phyloP scores from a whole-genome alignment of 37 sponge, comb jelly and placozoan species.

The Aplysina aerophoba region DNA sequence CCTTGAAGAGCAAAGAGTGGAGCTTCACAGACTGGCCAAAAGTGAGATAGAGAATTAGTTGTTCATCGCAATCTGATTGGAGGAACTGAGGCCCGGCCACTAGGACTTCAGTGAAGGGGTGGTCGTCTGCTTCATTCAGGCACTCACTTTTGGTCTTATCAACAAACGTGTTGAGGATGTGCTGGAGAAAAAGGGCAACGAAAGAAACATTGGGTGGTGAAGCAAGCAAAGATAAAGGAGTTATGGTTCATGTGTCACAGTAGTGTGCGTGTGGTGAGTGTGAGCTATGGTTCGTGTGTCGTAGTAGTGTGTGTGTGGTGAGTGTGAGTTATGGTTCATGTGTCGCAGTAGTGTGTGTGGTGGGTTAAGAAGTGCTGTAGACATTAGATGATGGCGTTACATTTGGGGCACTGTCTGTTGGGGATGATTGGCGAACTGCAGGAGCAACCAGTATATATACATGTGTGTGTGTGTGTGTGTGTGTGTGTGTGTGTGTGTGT shows the following conservation, averaged over 20 bases:
- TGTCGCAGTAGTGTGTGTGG: background rate
- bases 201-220: no score
- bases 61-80: conserved; percentile 94
- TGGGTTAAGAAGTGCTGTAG: no score
- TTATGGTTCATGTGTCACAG: background rate
- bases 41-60: conserved; percentile 59
- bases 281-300: background rate
- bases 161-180: conserved; percentile 50
- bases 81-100: conserved; percentile 45
- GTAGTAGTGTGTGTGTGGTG: background rate
- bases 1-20: conserved; percentile 72
- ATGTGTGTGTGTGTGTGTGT: background rate
- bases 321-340: background rate
- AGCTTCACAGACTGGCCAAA: conserved; percentile 83
- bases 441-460: background rate
- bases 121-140: conserved; percentile 89
- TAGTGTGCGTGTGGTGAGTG: background rate
- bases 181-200: background rate
- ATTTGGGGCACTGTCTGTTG: no score
- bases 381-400: no score
- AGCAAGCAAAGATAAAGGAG: background rate
- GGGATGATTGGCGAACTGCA: no score
- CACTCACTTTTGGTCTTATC: conserved; percentile 85
- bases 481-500: conserved; percentile 10
- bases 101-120: conserved; percentile 64